Evolutionary conservation across 2,113 vertebrate genomes (phyloP).

Genomic region (Zeus faber): DNA sequence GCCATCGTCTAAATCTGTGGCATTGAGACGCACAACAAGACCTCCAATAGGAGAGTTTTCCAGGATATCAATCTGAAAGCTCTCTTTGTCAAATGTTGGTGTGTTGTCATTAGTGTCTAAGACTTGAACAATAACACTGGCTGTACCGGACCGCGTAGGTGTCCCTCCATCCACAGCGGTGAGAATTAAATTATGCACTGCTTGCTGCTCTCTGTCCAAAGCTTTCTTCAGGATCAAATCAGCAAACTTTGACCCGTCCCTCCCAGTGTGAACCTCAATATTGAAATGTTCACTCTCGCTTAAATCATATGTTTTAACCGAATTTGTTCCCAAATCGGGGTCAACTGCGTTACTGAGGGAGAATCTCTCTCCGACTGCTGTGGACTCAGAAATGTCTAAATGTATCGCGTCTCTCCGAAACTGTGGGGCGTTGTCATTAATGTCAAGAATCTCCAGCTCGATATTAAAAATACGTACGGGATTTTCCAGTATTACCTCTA

Average conservation of each 20-base stretch:
- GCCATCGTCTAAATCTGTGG: slow-evolving; percentile 71
- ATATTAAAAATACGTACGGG: slow-evolving; percentile 46
- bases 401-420: slow-evolving; percentile 47
- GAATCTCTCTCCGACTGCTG: slow-evolving; percentile 45
- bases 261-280: slow-evolving; percentile 41
- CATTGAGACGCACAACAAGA: slow-evolving; percentile 45
- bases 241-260: slow-evolving; percentile 36
- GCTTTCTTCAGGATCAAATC: slow-evolving; percentile 37
- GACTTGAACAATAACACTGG: slow-evolving; percentile 19
- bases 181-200: slow-evolving; percentile 34
- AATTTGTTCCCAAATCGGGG: slow-evolving; percentile 53
- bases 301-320: slow-evolving; percentile 36
- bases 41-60: slow-evolving; percentile 61
- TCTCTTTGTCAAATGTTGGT: slow-evolving; percentile 57
- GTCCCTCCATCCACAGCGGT: slow-evolving; percentile 34
- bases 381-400: slow-evolving; percentile 58
- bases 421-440: slow-evolving; percentile 56
- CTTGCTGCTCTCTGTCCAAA: slow-evolving; percentile 41
- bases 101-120: slow-evolving; percentile 57
- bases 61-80: slow-evolving; percentile 52
- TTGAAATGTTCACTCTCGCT: slow-evolving; percentile 44
- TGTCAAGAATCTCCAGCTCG: slow-evolving; percentile 55
- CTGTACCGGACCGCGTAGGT: slow-evolving; percentile 19
- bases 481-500: slow-evolving; percentile 40
- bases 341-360: slow-evolving; percentile 57